phyloP scores from a whole-genome alignment of 2,797 vertebrate genomes.

The Apodemus agrarius region DNA sequence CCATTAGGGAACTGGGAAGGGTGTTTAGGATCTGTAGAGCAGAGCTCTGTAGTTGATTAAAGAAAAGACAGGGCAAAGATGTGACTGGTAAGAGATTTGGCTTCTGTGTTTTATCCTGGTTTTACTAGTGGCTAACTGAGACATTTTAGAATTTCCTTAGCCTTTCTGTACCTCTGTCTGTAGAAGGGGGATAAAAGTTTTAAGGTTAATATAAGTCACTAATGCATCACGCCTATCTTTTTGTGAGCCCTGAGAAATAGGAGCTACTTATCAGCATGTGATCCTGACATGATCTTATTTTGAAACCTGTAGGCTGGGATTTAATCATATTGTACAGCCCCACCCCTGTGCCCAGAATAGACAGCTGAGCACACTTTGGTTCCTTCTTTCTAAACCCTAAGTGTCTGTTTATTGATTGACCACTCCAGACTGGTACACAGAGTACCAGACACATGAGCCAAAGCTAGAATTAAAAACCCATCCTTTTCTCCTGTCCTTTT shows the following conservation, averaged over 20 bases:
- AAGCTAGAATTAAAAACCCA: background rate
- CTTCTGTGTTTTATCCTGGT: background rate
- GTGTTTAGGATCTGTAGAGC: background rate
- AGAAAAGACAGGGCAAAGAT: background rate
- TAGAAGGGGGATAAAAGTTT: background rate
- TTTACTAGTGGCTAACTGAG: background rate
- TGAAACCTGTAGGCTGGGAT: background rate
- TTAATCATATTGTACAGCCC: background rate
- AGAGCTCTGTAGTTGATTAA: background rate
- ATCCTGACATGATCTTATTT: background rate
- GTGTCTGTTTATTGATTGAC: conserved; percentile 42
- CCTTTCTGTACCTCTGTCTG: background rate
- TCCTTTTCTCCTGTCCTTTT: background rate
- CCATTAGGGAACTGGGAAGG: background rate
- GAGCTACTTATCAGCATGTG: background rate
- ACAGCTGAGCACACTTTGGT: background rate
- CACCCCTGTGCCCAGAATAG: background rate
- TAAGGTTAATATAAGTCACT: background rate
- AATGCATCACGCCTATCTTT: background rate
- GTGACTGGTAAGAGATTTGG: background rate
- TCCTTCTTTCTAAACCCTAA: background rate
- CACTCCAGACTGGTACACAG: background rate
- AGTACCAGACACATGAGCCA: background rate
- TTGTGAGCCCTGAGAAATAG: background rate
- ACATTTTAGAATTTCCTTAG: background rate